phyloP scores from a whole-genome alignment of 2,113 vertebrate genomes.

The Myrmecophaga tridactyla region DNA sequence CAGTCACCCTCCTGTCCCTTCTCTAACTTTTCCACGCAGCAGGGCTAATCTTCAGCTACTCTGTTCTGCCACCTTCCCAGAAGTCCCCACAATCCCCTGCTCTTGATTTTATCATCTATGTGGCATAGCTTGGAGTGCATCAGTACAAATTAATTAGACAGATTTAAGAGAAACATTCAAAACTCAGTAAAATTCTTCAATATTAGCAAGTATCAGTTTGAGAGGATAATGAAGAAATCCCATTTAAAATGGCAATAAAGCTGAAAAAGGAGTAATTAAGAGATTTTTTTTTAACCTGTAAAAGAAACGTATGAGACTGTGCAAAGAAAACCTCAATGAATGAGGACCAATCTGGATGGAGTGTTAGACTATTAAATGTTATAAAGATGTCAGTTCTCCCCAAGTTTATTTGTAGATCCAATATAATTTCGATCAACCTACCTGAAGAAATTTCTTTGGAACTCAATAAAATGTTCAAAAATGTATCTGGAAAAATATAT shows the following conservation, averaged over 20 bases:
- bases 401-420: not conserved
- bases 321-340: not conserved
- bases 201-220: not conserved
- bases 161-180: not conserved
- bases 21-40: too few relatives aligned
- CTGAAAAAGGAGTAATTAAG: not conserved
- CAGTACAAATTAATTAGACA: not conserved
- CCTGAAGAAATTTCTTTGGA: not conserved
- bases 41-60: too few relatives aligned
- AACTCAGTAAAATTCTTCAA: not conserved
- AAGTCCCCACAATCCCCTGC: too few relatives aligned
- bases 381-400: not conserved
- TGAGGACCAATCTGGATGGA: not conserved
- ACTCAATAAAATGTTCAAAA: not conserved
- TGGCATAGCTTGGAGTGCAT: not conserved
- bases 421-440: not conserved
- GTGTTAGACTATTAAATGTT: not conserved
- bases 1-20: too few relatives aligned
- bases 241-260: not conserved
- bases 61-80: too few relatives aligned
- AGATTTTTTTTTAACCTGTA: not conserved
- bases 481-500: not conserved
- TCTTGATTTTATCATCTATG: not conserved
- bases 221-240: not conserved
- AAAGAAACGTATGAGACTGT: not conserved